These are phyloP conservation scores for Rhynchotus rufescens DNA, from an alignment of 2,797 vertebrate genomes.

Conservation along the genomic window DNA sequence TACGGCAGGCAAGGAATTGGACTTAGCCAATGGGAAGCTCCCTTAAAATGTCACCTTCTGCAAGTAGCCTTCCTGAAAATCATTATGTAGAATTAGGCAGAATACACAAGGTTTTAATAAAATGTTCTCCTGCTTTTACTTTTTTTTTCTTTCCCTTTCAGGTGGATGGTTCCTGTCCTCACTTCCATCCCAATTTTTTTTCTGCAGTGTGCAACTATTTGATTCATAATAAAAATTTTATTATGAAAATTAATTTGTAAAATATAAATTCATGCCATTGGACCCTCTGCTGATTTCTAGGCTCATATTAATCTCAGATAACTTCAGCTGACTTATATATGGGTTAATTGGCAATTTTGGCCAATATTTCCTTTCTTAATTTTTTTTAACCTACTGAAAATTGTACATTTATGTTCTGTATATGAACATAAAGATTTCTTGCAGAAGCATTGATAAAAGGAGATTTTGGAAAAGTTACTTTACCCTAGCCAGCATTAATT, in stretches of 20 bases:
- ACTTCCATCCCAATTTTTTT: not conserved
- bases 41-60: not conserved
- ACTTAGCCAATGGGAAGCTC: not conserved
- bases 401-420: not conserved
- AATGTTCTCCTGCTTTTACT: not conserved
- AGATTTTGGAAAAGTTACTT: slow-evolving; percentile 14
- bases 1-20: not conserved
- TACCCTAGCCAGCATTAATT: slow-evolving; percentile 35
- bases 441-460: not conserved
- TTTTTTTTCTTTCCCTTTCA: not conserved
- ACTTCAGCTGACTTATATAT: not conserved
- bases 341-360: not conserved
- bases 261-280: not conserved
- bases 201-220: not conserved
- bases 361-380: not conserved
- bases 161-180: fast-evolving
- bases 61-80: not conserved
- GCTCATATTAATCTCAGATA: not conserved
- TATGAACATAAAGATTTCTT: not conserved
- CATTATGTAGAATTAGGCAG: not conserved
- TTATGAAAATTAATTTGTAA: not conserved
- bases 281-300: not conserved
- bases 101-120: not conserved
- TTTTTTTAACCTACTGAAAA: not conserved
- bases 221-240: not conserved